Percentiles rank a stretch among this genome's conserved stretches.
phyloP scores from a whole-genome alignment of 2,113 vertebrate genomes.

The Rostratula benghalensis region DNA sequence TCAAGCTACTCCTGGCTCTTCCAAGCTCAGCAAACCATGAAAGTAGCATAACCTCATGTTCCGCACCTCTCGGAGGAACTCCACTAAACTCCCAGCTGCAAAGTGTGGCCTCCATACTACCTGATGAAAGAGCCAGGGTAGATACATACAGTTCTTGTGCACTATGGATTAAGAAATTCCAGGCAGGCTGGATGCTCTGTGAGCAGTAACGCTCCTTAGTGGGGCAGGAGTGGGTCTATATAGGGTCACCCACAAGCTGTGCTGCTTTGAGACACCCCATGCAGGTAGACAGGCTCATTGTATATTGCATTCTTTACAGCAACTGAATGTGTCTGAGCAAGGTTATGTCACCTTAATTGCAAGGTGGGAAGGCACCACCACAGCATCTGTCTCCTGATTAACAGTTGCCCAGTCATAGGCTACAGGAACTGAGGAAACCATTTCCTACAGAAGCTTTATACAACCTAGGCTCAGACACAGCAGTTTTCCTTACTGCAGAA shows the following conservation, averaged over 20 bases:
- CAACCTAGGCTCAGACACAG: not conserved
- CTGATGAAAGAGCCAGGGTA: rapidly evolving
- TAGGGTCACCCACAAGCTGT: not conserved
- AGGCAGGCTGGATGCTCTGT: not conserved
- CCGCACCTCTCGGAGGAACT: not conserved
- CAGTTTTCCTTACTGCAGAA: not conserved
- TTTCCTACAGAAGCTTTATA: not conserved
- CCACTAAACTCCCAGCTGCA: not conserved
- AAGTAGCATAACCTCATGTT: rapidly evolving
- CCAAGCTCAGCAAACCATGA: not conserved
- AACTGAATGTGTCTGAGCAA: not conserved
- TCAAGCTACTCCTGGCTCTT: not conserved
- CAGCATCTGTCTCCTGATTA: not conserved
- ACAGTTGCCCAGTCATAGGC: not conserved
- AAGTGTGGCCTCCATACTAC: not conserved
- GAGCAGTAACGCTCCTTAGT: not conserved
- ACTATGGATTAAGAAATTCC: not conserved
- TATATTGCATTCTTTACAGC: not conserved
- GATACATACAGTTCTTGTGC: not conserved
- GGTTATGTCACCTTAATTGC: not conserved
- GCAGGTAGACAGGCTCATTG: not conserved
- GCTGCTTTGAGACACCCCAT: not conserved
- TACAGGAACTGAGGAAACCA: not conserved
- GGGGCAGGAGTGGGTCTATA: not conserved
- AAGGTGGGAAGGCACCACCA: not conserved